These are phyloP conservation scores for Napeogenes inachia DNA, from an alignment of 2,888 invertebrate genomes.

Conservation along the genomic window DNA sequence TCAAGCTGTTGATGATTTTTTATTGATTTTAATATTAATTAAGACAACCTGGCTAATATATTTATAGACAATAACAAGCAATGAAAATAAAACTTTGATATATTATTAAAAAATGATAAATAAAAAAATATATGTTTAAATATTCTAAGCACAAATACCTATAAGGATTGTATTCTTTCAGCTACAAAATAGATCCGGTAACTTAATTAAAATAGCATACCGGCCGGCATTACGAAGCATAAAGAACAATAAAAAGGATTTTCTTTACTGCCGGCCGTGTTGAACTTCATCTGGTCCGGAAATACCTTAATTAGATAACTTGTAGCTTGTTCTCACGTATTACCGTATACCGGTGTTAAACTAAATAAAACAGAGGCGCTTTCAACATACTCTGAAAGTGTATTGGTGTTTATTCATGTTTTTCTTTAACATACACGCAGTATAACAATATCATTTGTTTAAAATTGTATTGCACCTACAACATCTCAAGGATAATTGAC, in stretches of 20 bases:
- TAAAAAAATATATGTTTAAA: not conserved
- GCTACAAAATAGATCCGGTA: not conserved
- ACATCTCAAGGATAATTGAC: too few relatives aligned
- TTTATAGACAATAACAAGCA: too few relatives aligned
- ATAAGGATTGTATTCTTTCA: not conserved
- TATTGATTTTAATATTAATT: too few relatives aligned
- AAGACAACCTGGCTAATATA: too few relatives aligned
- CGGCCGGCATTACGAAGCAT: conserved; percentile 51
- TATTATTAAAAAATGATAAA: too few relatives aligned
- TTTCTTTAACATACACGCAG: too few relatives aligned
- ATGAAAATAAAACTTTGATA: too few relatives aligned
- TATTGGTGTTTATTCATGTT: too few relatives aligned
- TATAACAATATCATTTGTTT: too few relatives aligned
- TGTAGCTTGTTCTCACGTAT: conserved; percentile 13
- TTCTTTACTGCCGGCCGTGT: conserved; percentile 46
- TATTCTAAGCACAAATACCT: not conserved
- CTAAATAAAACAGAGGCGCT: not conserved
- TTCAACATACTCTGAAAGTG: not conserved
- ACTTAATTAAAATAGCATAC: conserved; percentile 36
- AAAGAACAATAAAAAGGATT: conserved; percentile 64
- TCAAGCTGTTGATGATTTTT: too few relatives aligned
- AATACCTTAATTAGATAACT: conserved; percentile 22
- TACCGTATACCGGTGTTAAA: not conserved
- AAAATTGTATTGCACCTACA: too few relatives aligned
- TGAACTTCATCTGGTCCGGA: conserved; percentile 15